phyloP scores from a whole-genome alignment of 2,113 vertebrate genomes.

The Carlito syrichta region DNA sequence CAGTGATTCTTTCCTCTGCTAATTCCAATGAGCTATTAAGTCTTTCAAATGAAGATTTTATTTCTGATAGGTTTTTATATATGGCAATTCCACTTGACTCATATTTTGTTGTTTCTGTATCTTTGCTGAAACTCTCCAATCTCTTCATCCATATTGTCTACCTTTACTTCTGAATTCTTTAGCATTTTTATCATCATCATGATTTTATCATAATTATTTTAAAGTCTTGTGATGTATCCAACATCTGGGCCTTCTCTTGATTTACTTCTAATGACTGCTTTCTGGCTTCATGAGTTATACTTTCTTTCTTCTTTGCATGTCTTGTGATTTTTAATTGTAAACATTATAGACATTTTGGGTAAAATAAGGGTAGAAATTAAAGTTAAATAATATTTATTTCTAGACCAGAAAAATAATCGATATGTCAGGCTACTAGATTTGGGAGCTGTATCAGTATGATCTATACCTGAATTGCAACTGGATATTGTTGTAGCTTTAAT shows the following conservation, averaged over 20 bases:
- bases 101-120: not conserved
- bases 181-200: not conserved
- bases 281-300: not conserved
- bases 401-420: not conserved
- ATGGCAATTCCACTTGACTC: not conserved
- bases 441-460: not conserved
- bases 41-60: not conserved
- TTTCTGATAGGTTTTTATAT: not conserved
- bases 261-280: not conserved
- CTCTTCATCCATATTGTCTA: not conserved
- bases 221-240: not conserved
- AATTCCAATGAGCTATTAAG: not conserved
- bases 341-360: not conserved
- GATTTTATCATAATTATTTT: not conserved
- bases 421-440: not conserved
- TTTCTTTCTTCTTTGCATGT: not conserved
- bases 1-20: not conserved
- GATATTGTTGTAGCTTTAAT: not conserved
- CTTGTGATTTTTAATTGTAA: not conserved
- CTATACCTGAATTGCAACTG: not conserved
- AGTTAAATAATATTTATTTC: not conserved
- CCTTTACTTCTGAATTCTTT: not conserved
- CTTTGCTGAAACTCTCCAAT: not conserved
- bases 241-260: not conserved
- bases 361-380: not conserved